These are phyloP conservation scores for Calyptomena viridis DNA, from an alignment of 2,113 vertebrate species.

Conservation along the genomic window DNA sequence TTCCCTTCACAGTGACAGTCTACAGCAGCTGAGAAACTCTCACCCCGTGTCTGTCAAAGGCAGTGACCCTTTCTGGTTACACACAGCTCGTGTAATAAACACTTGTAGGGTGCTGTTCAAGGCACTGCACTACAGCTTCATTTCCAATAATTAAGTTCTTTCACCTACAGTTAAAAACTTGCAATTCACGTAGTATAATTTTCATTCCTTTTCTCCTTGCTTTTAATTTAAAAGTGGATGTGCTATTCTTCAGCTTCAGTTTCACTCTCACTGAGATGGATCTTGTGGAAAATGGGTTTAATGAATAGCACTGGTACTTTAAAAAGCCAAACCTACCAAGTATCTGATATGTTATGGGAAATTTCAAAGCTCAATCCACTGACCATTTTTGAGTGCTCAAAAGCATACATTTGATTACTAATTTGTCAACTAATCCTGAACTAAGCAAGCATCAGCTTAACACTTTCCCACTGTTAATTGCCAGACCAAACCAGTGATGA, in stretches of 20 bases:
- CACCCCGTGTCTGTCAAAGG: neutral
- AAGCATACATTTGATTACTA: neutral
- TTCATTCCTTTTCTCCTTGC: neutral
- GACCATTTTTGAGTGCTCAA: neutral
- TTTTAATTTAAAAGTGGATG: neutral
- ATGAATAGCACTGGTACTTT: neutral
- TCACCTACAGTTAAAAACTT: neutral
- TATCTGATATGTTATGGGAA: neutral
- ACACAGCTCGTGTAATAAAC: neutral
- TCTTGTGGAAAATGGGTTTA: neutral
- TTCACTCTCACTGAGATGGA: neutral
- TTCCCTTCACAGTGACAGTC: neutral
- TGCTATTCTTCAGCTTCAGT: neutral
- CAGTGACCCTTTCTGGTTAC: neutral
- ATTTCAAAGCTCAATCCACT: neutral
- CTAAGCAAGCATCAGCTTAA: neutral
- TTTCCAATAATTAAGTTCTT: neutral
- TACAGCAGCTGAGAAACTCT: neutral
- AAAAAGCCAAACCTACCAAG: neutral
- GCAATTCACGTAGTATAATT: accelerated
- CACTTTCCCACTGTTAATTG: neutral
- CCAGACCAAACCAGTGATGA: neutral
- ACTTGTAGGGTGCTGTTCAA: neutral
- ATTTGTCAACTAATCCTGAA: neutral
- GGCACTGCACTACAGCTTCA: neutral